phyloP scores from a whole-genome alignment of 2,888 invertebrate species.

The Ptychoptera contaminata region DNA sequence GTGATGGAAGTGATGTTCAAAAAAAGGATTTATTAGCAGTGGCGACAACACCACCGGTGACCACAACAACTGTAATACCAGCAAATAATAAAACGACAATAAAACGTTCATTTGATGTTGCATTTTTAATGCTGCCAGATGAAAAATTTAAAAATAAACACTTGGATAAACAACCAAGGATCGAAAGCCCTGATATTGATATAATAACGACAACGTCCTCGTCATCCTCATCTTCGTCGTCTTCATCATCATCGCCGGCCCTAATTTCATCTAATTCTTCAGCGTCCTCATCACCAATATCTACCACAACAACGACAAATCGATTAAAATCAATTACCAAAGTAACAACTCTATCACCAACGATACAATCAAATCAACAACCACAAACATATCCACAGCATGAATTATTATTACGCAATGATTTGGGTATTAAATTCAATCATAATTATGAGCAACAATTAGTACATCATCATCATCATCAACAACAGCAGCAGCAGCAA shows the following conservation, averaged over 20 bases:
- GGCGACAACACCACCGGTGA: constrained; percentile 29
- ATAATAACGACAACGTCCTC: constrained; percentile 25
- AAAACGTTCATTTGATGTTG: constrained; percentile 83
- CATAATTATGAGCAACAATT: constrained; percentile 18
- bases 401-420: too few relatives aligned
- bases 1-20: constrained; percentile 14
- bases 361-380: too few relatives aligned
- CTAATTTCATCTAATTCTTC: constrained; percentile 24
- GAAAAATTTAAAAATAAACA: constrained; percentile 57
- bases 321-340: too few relatives aligned
- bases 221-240: constrained; percentile 23
- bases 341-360: too few relatives aligned
- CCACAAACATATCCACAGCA: too few relatives aligned
- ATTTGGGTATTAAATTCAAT: not conserved
- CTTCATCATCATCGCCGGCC: constrained; percentile 6
- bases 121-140: constrained; percentile 77
- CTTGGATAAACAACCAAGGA: constrained; percentile 28
- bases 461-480: constrained; percentile 5
- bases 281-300: constrained; percentile 17
- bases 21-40: constrained; percentile 26
- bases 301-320: constrained; percentile 5
- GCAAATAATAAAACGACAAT: constrained; percentile 27
- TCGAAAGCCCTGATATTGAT: constrained; percentile 30
- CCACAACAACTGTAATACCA: constrained; percentile 2
- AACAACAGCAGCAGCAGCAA: not conserved